Conservation (phyloP, 2,113 vertebrate genomes). For the Daboia siamensis region DNA sequence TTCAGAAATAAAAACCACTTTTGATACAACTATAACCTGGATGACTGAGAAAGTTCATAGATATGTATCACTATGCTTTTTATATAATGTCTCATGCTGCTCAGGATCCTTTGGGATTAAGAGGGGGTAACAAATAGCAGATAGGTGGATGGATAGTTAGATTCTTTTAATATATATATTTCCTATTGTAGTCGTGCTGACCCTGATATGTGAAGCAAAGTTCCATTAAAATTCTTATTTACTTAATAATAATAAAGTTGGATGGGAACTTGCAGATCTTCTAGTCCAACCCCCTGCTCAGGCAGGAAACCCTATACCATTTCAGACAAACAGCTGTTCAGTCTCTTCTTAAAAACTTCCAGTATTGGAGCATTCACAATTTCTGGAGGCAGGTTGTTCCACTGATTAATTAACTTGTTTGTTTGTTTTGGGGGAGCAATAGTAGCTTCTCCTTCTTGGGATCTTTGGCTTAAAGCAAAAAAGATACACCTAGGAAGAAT, state of each 20-base stretch:
- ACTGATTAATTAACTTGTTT: too few relatives aligned
- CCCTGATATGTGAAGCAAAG: not conserved
- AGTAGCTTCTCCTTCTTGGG: not conserved
- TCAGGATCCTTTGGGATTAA: not conserved
- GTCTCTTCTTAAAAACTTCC: too few relatives aligned
- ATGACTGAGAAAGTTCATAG: too few relatives aligned
- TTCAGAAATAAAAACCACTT: too few relatives aligned
- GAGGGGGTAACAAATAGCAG: not conserved
- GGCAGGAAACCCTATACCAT: too few relatives aligned
- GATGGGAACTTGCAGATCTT: too few relatives aligned
- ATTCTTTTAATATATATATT: not conserved
- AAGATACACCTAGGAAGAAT: not conserved
- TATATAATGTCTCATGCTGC: not conserved
- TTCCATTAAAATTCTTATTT: not conserved
- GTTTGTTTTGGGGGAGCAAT: not conserved
- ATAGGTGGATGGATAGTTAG: not conserved
- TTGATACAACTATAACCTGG: too few relatives aligned
- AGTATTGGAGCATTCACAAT: too few relatives aligned
- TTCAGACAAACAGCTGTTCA: too few relatives aligned
- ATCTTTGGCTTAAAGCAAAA: not conserved
- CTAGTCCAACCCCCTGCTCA: too few relatives aligned
- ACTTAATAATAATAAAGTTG: too few relatives aligned
- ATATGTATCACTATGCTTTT: not conserved
- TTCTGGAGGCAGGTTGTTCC: too few relatives aligned
- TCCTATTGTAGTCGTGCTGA: not conserved